phyloP scores from a whole-genome alignment of 2,113 vertebrate genomes.

The Tringa solitaria region DNA sequence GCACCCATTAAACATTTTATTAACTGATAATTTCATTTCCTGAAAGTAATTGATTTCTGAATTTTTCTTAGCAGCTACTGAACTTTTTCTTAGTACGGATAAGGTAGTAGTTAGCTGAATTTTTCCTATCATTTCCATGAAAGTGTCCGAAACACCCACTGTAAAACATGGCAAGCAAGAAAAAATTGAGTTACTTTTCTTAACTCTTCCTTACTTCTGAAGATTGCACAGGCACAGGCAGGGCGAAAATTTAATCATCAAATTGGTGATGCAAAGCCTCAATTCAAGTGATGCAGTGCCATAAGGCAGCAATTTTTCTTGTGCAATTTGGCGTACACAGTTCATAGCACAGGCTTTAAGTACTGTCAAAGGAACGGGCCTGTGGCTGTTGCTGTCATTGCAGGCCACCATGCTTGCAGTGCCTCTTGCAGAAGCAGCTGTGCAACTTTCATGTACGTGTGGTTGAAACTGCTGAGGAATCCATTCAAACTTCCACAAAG shows the following conservation, averaged over 20 bases:
- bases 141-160: not conserved
- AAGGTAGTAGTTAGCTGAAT: not conserved
- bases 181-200: not conserved
- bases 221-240: not conserved
- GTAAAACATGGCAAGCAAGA: not conserved
- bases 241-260: not conserved
- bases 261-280: not conserved
- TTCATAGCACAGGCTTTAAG: not conserved
- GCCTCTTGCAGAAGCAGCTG: not conserved
- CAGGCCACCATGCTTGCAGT: fast-evolving
- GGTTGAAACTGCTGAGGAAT: not conserved
- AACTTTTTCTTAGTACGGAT: not conserved
- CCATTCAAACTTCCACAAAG: not conserved
- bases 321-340: not conserved
- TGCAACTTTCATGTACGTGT: not conserved
- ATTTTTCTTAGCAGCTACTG: not conserved
- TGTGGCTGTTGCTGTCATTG: not conserved
- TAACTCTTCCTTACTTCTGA: not conserved
- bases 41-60: not conserved
- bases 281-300: not conserved
- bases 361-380: not conserved
- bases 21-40: not conserved
- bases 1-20: not conserved
- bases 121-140: not conserved
- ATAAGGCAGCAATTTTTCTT: not conserved